Percentiles rank a stretch among this genome's conserved stretches.
phyloP scores from a whole-genome alignment of 2,888 invertebrate genomes.

The Andrena minutula region DNA sequence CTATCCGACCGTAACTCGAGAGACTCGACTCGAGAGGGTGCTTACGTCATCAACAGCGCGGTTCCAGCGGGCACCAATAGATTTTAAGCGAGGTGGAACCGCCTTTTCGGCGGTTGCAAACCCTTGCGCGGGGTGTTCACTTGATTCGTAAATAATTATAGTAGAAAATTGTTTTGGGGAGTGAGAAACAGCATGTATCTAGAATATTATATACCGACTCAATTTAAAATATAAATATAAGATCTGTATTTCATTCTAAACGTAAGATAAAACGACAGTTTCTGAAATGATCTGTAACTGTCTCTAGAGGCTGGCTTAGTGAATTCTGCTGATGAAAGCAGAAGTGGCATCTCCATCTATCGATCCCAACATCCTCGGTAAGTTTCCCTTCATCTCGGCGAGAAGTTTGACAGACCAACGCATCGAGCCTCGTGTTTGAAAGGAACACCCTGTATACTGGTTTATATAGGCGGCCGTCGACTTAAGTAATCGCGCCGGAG shows the following conservation, averaged over 20 bases:
- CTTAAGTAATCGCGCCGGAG: conserved; percentile 81
- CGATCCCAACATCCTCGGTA: not conserved
- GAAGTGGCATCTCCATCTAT: no score
- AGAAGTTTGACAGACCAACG: not conserved
- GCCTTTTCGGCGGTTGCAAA: not conserved
- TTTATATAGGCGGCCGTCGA: conserved; percentile 82
- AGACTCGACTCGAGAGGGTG: conserved; percentile 21
- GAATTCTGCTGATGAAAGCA: no score
- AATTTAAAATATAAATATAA: no score
- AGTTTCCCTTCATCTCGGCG: not conserved
- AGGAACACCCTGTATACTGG: conserved; percentile 47
- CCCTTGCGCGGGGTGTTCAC: no score
- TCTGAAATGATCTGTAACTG: no score
- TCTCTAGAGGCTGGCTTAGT: no score
- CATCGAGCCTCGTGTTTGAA: not conserved
- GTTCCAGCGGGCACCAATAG: conserved; percentile 10
- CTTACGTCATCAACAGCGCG: conserved; percentile 24
- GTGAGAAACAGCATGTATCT: no score
- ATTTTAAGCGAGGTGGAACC: conserved; percentile 15
- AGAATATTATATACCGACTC: no score
- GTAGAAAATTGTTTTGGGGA: not conserved
- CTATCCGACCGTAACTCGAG: conserved; percentile 21
- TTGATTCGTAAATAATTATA: not conserved
- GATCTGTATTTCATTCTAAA: no score
- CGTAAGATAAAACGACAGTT: no score